These are phyloP conservation scores for Ascidia mentula DNA, from an alignment of 23 tunicate genomes.

Conservation along the genomic window DNA sequence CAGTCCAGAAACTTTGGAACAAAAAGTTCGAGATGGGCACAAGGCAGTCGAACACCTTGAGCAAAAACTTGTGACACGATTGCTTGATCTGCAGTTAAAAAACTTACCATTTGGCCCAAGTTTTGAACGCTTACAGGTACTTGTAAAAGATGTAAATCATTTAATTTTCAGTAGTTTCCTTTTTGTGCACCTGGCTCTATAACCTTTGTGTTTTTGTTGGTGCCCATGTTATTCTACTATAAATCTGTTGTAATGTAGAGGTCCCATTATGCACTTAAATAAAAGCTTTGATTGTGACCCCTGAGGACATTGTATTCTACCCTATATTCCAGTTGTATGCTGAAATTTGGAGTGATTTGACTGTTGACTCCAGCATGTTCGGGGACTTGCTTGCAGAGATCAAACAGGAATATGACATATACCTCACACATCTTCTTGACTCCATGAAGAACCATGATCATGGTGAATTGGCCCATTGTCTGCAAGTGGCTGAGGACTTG, in stretches of 20 bases:
- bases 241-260: no score
- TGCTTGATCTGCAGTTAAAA: slow-evolving; percentile 41
- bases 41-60: slow-evolving; percentile 86
- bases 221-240: no score
- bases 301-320: no score
- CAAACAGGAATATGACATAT: slow-evolving; percentile 65
- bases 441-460: slow-evolving; percentile 34
- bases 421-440: slow-evolving; percentile 55
- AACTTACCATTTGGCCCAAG: slow-evolving; percentile 34
- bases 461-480: slow-evolving; percentile 36
- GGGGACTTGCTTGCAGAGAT: slow-evolving; percentile 58
- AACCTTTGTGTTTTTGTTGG: no score
- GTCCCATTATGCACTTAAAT: no score
- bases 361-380: slow-evolving; percentile 62
- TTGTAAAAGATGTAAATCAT: background rate
- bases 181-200: no score
- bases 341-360: slow-evolving; percentile 78
- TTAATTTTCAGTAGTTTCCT: no score
- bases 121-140: slow-evolving; percentile 71
- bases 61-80: slow-evolving; percentile 50
- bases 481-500: slow-evolving; percentile 32
- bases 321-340: slow-evolving; percentile 54
- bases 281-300: no score
- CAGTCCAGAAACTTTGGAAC: slow-evolving; percentile 50
- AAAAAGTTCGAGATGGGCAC: slow-evolving; percentile 64